Base-by-base conservation (phyloP, 2,888 invertebrate species). In the Nemoura dubitans region DNA sequence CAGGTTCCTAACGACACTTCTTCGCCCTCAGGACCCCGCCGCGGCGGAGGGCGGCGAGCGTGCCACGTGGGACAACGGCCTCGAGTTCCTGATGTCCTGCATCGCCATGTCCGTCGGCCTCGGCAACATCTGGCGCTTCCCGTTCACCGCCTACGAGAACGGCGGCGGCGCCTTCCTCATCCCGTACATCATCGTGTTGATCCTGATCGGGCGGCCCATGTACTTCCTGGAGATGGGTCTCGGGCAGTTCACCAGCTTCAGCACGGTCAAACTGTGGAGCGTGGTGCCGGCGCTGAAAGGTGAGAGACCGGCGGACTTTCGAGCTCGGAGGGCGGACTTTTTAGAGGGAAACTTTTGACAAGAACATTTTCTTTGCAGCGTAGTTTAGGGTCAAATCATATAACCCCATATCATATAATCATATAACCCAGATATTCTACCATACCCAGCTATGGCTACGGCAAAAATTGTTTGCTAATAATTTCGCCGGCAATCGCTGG, bases 181-280 rank as follows among this genome's bases (percentile, higher is more conserved):
- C 30, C 91, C 91, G 5, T 92, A 91, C 88, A 88, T 92, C 27
- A 92, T 95, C 76, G 93, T 95, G 0, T 90, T 95, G 26, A 90
- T 94, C 25, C 89, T 95, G 82, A 93, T 95, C 87, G 96, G 96
- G 84, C 94, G 96, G 89, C 96, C 96, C 0, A 94, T 97, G 92
- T 97, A 97, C 91, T 97, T 96, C 90, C 92, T 97, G 90, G 97
- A 97, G 92, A 95, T 96, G 92, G 93, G 94, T 0, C 91, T 97
- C 16, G 97, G 97, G 21, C 97, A 97, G 90, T 97, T 97, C 90
- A 95, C 95, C 86, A 95, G 96, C 87, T 94, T 94, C 90, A 97
- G 97, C 86, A 95, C 95, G 10, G 95, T 96, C 0, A 95, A 95
- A 90, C 93, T 96, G 36, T 95, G 95, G 93, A 87, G 81, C 42